phyloP scores from a whole-genome alignment of 2,113 vertebrate genomes.

The Xyliphius kryptos region DNA sequence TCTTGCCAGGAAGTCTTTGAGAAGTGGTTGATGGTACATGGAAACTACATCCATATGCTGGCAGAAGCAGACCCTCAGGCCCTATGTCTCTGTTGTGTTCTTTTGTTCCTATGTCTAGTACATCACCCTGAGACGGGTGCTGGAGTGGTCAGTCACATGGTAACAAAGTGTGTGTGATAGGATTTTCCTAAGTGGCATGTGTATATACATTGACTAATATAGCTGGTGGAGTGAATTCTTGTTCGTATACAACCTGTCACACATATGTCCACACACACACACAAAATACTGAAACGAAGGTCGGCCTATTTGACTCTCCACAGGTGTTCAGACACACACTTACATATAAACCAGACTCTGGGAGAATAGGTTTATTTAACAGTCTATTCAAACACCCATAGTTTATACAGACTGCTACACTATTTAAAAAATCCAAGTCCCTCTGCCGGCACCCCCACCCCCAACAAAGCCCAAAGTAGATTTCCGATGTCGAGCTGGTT shows the following conservation, averaged over 20 bases:
- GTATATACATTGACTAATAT: no score
- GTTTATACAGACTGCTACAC: slow-evolving; percentile 49
- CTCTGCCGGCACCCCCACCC: no score
- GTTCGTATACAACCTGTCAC: no score
- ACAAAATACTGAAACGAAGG: not conserved
- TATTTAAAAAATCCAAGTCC: no score
- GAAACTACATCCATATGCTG: slow-evolving; percentile 28
- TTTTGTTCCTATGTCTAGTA: slow-evolving; percentile 1
- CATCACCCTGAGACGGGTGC: not conserved
- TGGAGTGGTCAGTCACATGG: not conserved
- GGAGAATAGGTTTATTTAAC: slow-evolving; percentile 15
- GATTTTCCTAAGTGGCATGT: no score
- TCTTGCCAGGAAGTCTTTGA: slow-evolving; percentile 25
- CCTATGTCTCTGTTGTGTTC: not conserved
- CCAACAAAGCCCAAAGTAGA: slow-evolving; percentile 11
- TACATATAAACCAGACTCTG: slow-evolving; percentile 8
- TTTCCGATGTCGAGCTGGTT: slow-evolving; percentile 18
- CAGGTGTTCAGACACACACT: no score
- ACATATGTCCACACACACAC: not conserved
- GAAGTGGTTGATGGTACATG: slow-evolving; percentile 5
- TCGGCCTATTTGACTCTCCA: not conserved
- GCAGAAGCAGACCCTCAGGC: not conserved
- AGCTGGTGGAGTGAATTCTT: no score
- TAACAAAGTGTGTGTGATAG: no score
- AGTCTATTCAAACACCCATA: slow-evolving; percentile 50